Evolutionary conservation across 2,113 vertebrate genomes (phyloP).

Genomic region (Pampusana beccarii): DNA sequence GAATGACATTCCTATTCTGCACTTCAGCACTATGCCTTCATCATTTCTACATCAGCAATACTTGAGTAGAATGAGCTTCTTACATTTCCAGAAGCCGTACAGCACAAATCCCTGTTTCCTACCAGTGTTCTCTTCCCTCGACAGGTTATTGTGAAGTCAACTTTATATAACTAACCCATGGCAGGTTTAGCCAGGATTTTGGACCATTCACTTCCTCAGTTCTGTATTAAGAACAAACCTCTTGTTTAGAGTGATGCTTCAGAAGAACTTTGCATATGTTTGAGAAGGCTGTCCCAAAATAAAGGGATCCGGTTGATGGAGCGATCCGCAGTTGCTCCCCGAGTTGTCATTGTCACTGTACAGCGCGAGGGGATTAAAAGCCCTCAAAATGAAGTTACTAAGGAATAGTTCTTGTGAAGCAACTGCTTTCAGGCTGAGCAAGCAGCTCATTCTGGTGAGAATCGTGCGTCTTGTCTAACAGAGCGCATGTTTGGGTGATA

Average conservation of each 20-base stretch:
- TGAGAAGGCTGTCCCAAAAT: background rate
- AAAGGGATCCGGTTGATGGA: background rate
- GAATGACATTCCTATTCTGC: background rate
- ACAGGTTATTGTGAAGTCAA: background rate
- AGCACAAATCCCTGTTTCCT: background rate
- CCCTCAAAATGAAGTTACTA: background rate
- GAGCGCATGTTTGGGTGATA: background rate
- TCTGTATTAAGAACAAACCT: background rate
- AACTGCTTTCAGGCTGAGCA: background rate
- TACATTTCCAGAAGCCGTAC: background rate
- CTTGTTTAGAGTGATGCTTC: background rate
- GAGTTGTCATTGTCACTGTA: background rate
- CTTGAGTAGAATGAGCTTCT: background rate
- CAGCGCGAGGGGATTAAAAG: background rate
- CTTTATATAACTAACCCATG: background rate
- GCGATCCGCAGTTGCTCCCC: background rate
- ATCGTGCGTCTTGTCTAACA: background rate
- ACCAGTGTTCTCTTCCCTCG: background rate
- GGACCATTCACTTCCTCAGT: background rate
- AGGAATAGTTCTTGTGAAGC: background rate
- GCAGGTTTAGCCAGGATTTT: background rate
- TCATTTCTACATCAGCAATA: slow-evolving; percentile 7
- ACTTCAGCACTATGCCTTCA: background rate
- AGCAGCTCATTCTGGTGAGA: background rate
- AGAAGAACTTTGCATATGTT: background rate